These are phyloP conservation scores for Ruditapes philippinarum DNA, from an alignment of 1,140 invertebrate genomes.

Conservation along the genomic window DNA sequence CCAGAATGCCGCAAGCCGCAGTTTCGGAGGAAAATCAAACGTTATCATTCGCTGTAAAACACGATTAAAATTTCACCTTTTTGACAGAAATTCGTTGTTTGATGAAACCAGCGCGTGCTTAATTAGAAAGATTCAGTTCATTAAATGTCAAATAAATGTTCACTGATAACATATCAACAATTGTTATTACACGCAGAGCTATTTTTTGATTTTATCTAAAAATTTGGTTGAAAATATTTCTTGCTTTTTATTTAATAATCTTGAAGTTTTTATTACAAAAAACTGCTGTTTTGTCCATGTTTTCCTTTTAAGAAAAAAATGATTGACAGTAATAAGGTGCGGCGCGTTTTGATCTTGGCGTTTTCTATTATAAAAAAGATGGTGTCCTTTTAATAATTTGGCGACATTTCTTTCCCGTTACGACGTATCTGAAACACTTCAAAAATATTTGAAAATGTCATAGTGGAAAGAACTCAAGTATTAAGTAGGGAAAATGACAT, in stretches of 20 bases:
- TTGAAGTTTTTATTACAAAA: slow-evolving; percentile 50
- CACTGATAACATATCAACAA: background rate
- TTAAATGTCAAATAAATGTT: slow-evolving; percentile 41
- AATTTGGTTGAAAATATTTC: background rate
- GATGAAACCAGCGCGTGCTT: background rate
- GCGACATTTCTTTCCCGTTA: background rate
- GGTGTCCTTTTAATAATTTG: background rate
- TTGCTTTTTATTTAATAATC: background rate
- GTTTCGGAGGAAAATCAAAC: slow-evolving; percentile 34
- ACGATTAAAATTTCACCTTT: slow-evolving; percentile 50
- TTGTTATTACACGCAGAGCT: slow-evolving; percentile 3
- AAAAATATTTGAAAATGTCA: slow-evolving; percentile 41
- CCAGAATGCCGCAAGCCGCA: slow-evolving; percentile 23
- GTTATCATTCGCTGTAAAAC: slow-evolving; percentile 6
- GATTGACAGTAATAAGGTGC: slow-evolving; percentile 45
- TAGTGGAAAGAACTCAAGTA: background rate
- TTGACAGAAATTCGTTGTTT: slow-evolving; percentile 33
- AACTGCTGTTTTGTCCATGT: background rate
- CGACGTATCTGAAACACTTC: slow-evolving; percentile 10
- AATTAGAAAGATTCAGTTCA: slow-evolving; percentile 19
- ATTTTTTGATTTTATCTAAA: slow-evolving; percentile 35
- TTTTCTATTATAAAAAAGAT: slow-evolving; percentile 24
- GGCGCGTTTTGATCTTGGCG: background rate
- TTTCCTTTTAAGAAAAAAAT: slow-evolving; percentile 1
- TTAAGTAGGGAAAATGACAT: slow-evolving; percentile 7